Base-by-base conservation (phyloP, 2,113 vertebrate species). In the Oryzias woworae region DNA sequence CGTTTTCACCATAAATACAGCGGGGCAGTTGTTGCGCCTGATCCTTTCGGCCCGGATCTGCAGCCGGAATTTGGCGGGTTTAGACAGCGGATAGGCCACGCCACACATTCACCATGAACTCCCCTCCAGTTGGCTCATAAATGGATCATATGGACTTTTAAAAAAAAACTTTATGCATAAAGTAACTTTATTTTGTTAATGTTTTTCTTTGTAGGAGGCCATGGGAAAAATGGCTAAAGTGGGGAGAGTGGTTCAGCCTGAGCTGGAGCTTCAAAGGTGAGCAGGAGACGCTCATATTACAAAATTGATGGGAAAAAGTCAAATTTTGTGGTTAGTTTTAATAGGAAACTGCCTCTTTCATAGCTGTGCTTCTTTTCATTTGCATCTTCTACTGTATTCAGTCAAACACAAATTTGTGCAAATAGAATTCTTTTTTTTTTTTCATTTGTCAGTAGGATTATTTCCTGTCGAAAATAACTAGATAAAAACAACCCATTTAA, bases 181-280 rank as follows among this genome's bases (percentile, higher is more conserved):
- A 71, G 44, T 12, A 0, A 5, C 24, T 13, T 64, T 75, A 67
- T 47, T 64, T 24, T 65, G 24, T 75, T 53, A 4, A 1, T 62
- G 60, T 41, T 66, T 12, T 48, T 13, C 13, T 48, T 75, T 73
- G 44, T 63, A 98, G 97, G 96, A 96, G 81, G 96, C 95, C 42
- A 97, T 98, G 96, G 86, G 83, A 58, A 94, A 88, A 88, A 98
- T 98, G 97, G 93, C 92, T 52, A 95, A 89, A 89, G 91, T 94
- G 17, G 96, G 97, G 43, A 90, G 86, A 84, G 91, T 98, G 0
- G 79, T 98, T 73, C 85, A 81, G 65, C 95, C 96, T 1, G 89
- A 93, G 69, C 76, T 1, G 0, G 84, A 91, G 52, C 89, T 96
- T 12, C 88, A 92, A 79, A 93, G 93, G 97, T 98, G 61, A 85